phyloP scores from a whole-genome alignment of 1,140 invertebrate genomes.

The Geopemphigus sp. region DNA sequence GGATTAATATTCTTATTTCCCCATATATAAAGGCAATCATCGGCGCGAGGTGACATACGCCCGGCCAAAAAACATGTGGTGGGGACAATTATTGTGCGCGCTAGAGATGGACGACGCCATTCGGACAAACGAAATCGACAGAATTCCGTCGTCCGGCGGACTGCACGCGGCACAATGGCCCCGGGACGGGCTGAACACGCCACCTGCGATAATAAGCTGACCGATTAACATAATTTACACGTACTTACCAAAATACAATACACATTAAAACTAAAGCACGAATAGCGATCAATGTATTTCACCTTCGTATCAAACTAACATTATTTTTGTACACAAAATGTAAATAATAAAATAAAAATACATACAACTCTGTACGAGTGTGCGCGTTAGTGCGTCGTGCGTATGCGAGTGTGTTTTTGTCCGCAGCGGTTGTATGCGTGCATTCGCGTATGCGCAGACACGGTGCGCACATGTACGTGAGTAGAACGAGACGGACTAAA shows the following conservation, averaged over 20 bases:
- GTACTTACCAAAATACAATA: conserved; percentile 44
- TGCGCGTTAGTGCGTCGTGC: not conserved
- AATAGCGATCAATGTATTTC: conserved; percentile 29
- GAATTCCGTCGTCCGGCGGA: not conserved
- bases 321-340: conserved; percentile 48
- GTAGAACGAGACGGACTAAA: conserved; percentile 18
- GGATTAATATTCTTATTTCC: not conserved
- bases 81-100: conserved; percentile 23
- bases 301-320: conserved; percentile 44
- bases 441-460: not conserved
- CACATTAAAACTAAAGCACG: conserved; percentile 35
- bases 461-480: not conserved
- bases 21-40: not conserved
- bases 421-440: not conserved
- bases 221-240: not conserved
- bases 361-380: not conserved
- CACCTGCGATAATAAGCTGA: not conserved
- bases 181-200: not conserved
- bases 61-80: conserved; percentile 24
- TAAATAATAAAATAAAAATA: conserved; percentile 48
- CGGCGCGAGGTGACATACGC: no score
- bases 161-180: not conserved
- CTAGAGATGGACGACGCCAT: conserved; percentile 32
- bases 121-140: conserved; percentile 16
- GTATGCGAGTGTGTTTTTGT: not conserved